Conservation (phyloP, 2,888 invertebrate genomes). For the Caenorhabditis sp. region DNA sequence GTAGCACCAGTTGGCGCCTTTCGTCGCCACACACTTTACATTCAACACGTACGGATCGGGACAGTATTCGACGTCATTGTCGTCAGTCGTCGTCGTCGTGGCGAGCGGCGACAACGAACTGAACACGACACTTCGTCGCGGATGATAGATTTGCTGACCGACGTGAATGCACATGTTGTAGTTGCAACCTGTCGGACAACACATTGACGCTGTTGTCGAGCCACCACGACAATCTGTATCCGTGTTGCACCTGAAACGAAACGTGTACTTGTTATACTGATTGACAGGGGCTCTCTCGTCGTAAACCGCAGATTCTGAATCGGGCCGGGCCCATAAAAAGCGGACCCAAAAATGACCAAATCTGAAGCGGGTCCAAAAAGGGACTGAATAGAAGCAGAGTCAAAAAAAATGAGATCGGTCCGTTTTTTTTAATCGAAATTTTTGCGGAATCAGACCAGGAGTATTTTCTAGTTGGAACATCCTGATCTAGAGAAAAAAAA, state of each 20-base stretch:
- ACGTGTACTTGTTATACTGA: too few species aligned
- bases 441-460: too few species aligned
- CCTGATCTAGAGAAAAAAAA: too few species aligned
- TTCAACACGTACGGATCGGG: constrained; percentile 48
- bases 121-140: constrained; percentile 35
- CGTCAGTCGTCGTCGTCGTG: not conserved
- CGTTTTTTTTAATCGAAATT: too few species aligned
- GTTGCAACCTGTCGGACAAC: constrained; percentile 56
- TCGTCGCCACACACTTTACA: constrained; percentile 35
- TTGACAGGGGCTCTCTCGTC: too few species aligned
- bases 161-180: constrained; percentile 57
- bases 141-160: constrained; percentile 30
- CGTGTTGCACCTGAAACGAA: constrained; percentile 44
- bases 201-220: constrained; percentile 52
- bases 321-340: too few species aligned
- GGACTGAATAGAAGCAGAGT: too few species aligned
- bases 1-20: constrained; percentile 45
- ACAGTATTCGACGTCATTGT: constrained; percentile 29
- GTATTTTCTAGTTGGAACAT: too few species aligned
- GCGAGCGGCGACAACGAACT: constrained; percentile 10
- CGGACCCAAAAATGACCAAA: too few species aligned
- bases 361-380: too few species aligned
- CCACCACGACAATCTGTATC: constrained; percentile 46
- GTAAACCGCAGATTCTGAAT: too few species aligned
- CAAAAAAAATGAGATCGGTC: too few species aligned